Base-by-base conservation (phyloP, 1,140 invertebrate genomes). In the Gyrodactylus salaris region DNA sequence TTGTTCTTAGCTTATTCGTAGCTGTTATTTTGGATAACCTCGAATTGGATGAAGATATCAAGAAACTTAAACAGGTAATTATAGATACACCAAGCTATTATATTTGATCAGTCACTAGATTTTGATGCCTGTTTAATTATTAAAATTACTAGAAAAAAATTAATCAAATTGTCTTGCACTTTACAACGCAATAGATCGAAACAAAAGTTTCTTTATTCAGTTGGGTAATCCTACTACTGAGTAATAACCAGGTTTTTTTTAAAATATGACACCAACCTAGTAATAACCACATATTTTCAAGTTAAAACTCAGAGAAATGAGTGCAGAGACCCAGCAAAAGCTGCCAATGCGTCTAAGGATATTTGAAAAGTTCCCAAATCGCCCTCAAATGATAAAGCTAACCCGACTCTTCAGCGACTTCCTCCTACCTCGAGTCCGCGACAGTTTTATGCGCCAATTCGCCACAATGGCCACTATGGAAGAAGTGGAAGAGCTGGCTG, bases 21-120 rank as follows among this genome's bases (percentile, higher is more conserved):
- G 95, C 95, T 74, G 95, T 99, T 0, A 99, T 99, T 83, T 85
- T 99, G 77, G 95, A 99, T 79, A 99, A 99, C 83, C 85, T 99
- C 77, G 94, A 98, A 80, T 83, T 99, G 76, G 94, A 99, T 78
- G 95, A 99, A 82, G 94, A 99, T 77, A 93, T 99, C 24, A 99
- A 99, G 79, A 98, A 97, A 80, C 82, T 98, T 1, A 98, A 98
- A 79, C 95, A 99, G 80, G 80, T 82, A 73, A 77, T 78, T 70
- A 68, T 34, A 68, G 1, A 20, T 69, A 2, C 54, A 20, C 71
- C 21, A 74, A 71, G 19, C 68, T 68, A 20, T n/a, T 19, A 20
- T 20, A n/a, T 68, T n/a, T 68, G 26, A 20, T 20, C 27, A 70
- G 68, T 68, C 71, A 22, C 19, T 22, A 22, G 16, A 19, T 19